A percentile compares a stretch with the other conserved stretches of the same genome.
These are phyloP conservation scores for Tenodera sinensis DNA, from an alignment of 2,888 invertebrate species.

Conservation along the genomic window DNA sequence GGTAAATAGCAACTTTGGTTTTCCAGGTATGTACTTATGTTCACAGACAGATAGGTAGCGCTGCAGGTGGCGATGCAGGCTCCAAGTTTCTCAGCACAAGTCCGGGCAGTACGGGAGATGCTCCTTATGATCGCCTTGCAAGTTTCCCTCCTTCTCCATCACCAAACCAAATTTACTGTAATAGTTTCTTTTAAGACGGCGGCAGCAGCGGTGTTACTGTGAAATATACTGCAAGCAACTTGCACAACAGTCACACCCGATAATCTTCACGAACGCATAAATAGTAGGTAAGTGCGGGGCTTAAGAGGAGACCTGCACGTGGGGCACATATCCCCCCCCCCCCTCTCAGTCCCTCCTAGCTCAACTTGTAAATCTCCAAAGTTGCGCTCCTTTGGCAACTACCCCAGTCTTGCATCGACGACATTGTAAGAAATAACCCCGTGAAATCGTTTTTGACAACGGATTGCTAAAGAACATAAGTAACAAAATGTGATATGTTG, in stretches of 20 bases:
- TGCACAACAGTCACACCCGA: conserved; percentile 27
- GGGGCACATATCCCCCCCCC: background rate
- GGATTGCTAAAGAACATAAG: too few species aligned
- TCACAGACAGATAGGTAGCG: too few species aligned
- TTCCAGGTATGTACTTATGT: too few species aligned
- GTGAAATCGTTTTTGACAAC: too few species aligned
- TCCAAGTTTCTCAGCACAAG: background rate
- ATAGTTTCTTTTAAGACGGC: conserved; percentile 11
- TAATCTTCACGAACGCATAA: conserved; percentile 40
- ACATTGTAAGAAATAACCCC: too few species aligned
- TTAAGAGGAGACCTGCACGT: background rate
- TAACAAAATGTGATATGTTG: too few species aligned
- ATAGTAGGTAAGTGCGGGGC: conserved; percentile 28
- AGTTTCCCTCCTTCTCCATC: background rate
- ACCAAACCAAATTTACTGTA: conserved; percentile 15
- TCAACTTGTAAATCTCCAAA: background rate
- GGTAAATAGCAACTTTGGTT: too few species aligned
- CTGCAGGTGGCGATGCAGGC: too few species aligned
- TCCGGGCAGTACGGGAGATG: background rate
- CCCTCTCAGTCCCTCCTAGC: too few species aligned
- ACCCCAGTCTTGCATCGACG: background rate
- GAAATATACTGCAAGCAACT: background rate
- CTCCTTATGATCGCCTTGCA: background rate
- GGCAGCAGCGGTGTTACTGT: background rate
- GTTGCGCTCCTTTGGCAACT: background rate